A percentile compares a stretch with the other conserved stretches of the same genome.
phyloP scores from a whole-genome alignment of 2,888 invertebrate species.

The Xylophagus ater region DNA sequence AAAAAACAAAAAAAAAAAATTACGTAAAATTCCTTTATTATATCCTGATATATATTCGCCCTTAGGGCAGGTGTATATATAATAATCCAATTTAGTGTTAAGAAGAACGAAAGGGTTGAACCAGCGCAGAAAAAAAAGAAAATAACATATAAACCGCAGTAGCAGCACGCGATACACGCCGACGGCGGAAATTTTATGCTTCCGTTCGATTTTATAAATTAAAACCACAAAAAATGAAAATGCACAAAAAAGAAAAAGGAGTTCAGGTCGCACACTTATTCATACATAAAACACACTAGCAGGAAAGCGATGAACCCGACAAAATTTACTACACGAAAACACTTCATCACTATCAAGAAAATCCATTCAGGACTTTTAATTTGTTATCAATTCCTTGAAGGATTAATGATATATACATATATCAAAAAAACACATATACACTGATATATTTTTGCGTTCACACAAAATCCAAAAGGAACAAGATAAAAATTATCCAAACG shows the following conservation, averaged over 20 bases:
- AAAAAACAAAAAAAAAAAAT: no score
- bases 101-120: no score
- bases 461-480: conserved; percentile 7
- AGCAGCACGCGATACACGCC: conserved; percentile 5
- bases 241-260: neutral
- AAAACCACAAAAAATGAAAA: neutral
- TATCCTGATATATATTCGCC: conserved; percentile 6
- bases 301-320: no score
- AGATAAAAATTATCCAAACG: conserved; percentile 5
- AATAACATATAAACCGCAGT: conserved; percentile 6
- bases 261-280: conserved; percentile 6
- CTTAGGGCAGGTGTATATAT: conserved; percentile 12
- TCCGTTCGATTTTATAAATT: conserved; percentile 1
- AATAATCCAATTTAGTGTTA: no score
- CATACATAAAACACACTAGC: no score
- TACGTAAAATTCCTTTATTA: no score
- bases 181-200: conserved; percentile 8
- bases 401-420: conserved; percentile 4
- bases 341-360: conserved; percentile 1
- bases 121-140: no score
- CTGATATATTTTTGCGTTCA: no score
- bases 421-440: conserved; percentile 1
- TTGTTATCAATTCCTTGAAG: conserved; percentile 2
- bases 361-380: conserved; percentile 3
- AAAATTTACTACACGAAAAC: no score